Percentiles rank a stretch among this genome's conserved stretches.
Conservation (phyloP, 2,113 vertebrate species). For the Columba livia region DNA sequence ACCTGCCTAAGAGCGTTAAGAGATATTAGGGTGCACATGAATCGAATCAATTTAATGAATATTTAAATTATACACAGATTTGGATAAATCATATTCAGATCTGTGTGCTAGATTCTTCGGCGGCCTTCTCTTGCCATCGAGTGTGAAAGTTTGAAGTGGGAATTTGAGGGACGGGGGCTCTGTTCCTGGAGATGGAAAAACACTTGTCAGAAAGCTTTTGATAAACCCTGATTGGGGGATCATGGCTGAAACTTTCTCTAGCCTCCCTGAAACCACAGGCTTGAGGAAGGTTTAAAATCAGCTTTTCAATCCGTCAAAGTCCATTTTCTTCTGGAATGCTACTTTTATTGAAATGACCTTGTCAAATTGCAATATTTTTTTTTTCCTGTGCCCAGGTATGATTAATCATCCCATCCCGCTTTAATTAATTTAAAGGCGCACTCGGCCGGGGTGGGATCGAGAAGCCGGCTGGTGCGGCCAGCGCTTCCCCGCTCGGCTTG, state of each 20-base stretch:
- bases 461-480: neutral
- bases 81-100: conserved; percentile 69
- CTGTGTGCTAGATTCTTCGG: conserved; percentile 34
- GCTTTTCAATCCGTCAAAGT: conserved; percentile 35
- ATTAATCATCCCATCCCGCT: conserved; percentile 16
- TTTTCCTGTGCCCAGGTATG: conserved; percentile 4
- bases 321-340: conserved; percentile 41
- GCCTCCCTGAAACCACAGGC: conserved; percentile 32
- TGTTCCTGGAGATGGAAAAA: neutral
- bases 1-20: conserved; percentile 74
- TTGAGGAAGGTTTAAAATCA: conserved; percentile 50
- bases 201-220: neutral
- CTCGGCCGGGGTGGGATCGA: neutral
- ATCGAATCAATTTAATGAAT: conserved; percentile 75
- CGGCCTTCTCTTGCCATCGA: neutral
- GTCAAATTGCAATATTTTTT: conserved; percentile 22
- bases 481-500: conserved; percentile 23
- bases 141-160: neutral
- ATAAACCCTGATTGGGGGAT: neutral
- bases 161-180: neutral
- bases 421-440: conserved; percentile 34
- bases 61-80: conserved; percentile 79
- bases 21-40: conserved; percentile 71
- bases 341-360: conserved; percentile 52
- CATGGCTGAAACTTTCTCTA: neutral